These are phyloP conservation scores for Sinohyriopsis cumingii DNA, from an alignment of 2,888 invertebrate species.

Conservation along the genomic window DNA sequence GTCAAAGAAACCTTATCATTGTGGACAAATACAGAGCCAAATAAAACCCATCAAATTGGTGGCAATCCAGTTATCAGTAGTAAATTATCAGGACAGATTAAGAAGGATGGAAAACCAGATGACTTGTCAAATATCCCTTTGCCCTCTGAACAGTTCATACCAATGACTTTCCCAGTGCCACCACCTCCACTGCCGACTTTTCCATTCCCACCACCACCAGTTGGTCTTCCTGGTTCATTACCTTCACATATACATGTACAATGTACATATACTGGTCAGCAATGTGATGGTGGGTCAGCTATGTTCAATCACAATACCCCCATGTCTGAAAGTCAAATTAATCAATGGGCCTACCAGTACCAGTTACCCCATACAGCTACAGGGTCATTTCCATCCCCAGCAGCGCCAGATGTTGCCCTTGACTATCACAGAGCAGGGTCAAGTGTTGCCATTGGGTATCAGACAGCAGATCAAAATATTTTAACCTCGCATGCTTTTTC, in stretches of 20 bases:
- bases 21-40: too few relatives aligned
- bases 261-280: too few relatives aligned
- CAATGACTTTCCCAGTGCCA: background rate
- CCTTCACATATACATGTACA: too few relatives aligned
- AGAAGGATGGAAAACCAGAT: too few relatives aligned
- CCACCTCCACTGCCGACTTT: background rate
- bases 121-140: too few relatives aligned
- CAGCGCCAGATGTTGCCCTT: constrained; percentile 1
- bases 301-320: too few relatives aligned
- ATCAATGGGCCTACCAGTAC: constrained; percentile 5
- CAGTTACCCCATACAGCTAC: background rate
- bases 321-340: background rate
- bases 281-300: too few relatives aligned
- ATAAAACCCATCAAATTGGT: too few relatives aligned
- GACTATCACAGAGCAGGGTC: background rate
- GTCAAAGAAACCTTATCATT: too few relatives aligned
- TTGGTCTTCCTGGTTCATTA: background rate
- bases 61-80: too few relatives aligned
- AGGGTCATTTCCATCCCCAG: background rate
- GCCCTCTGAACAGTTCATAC: background rate
- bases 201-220: background rate
- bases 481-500: background rate
- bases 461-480: background rate
- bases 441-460: background rate
- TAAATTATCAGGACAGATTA: too few relatives aligned